Evolutionary conservation across 2,888 invertebrate species (phyloP), one percentile per base, ranked within the genome.

Genomic region (Calameuta pallipes): DNA sequence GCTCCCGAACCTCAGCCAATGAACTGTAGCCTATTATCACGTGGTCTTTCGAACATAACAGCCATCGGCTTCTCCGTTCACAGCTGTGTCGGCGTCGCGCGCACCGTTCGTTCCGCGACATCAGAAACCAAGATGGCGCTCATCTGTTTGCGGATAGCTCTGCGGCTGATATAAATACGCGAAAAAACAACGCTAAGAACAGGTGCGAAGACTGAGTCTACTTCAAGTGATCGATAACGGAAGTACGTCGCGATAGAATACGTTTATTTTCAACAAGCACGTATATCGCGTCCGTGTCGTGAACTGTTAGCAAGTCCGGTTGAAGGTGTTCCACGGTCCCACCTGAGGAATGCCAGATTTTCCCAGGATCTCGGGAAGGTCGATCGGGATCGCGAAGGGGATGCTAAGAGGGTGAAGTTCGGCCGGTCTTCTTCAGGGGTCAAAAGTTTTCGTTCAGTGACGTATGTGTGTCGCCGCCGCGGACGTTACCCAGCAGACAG

Each of bases 401-500:
- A 71, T 37, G 76, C 37, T 37, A 36, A n/a, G 2, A 23, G 33
- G 36, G 34, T 71, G 75, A 74, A 76, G 71, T 71, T 56, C 76
- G 74, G 73, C 34, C 68, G 41, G 33, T 34, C 1, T 33, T 31
- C 11, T 31, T 34, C 71, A 13, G 33, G 75, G 35, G 69, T 79
- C 83, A 78, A 78, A 75, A 79, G 80, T 83, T 79, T 77, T 82
- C 82, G 78, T 82, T 79, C 79, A 82, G 88, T 87, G 89, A 89
- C 90, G 90, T 87, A 90, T 90, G 90, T 89, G 89, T 89, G 87
- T 86, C 89, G 88, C 87, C 84, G 87, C 86, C 89, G 88, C 87
- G 84, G 86, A 86, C 86, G 87, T 85, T 85, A 86, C 84, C 82
- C 85, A 87, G 84, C 71, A 33, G 71, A 71, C 75, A 84, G 85